Percentiles rank a stretch among this genome's conserved stretches.
Conservation (phyloP, 53 echinoderm and acorn worm genomes). For the Holothuria leucospilota region DNA sequence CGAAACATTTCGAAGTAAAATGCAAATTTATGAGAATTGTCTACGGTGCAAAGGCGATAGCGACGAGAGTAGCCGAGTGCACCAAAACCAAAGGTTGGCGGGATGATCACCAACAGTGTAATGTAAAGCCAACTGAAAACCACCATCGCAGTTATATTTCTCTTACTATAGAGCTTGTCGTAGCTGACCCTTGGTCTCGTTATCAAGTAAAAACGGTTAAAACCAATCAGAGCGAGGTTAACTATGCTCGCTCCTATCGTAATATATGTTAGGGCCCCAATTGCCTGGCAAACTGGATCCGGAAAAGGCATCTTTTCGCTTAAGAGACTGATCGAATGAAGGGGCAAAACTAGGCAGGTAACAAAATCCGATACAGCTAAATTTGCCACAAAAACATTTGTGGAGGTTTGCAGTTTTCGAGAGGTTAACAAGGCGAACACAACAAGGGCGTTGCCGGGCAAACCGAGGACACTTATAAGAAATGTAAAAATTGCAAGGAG, state of each 20-base stretch:
- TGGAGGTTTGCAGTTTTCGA: neutral
- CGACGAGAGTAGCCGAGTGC: conserved; percentile 15
- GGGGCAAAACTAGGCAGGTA: neutral
- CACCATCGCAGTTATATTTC: neutral
- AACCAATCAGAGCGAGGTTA: neutral
- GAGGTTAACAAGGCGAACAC: neutral
- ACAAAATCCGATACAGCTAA: conserved; percentile 26
- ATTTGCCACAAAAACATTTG: conserved; percentile 15
- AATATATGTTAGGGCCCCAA: neutral
- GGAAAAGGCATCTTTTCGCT: neutral
- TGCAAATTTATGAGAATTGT: neutral
- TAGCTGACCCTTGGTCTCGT: neutral
- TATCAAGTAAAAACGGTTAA: conserved; percentile 13
- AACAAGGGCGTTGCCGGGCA: conserved; percentile 11
- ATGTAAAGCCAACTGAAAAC: conserved; percentile 9
- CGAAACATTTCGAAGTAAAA: conserved; percentile 2
- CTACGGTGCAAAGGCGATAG: neutral
- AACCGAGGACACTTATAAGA: neutral
- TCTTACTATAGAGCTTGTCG: neutral
- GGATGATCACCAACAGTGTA: neutral
- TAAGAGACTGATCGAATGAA: neutral
- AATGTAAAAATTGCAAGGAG: neutral
- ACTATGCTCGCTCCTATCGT: conserved; percentile 10
- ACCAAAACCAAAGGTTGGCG: neutral
- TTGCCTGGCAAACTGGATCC: neutral